Evolutionary conservation across 2,888 invertebrate genomes (phyloP).

Genomic region (Pristionchus arcanus): DNA sequence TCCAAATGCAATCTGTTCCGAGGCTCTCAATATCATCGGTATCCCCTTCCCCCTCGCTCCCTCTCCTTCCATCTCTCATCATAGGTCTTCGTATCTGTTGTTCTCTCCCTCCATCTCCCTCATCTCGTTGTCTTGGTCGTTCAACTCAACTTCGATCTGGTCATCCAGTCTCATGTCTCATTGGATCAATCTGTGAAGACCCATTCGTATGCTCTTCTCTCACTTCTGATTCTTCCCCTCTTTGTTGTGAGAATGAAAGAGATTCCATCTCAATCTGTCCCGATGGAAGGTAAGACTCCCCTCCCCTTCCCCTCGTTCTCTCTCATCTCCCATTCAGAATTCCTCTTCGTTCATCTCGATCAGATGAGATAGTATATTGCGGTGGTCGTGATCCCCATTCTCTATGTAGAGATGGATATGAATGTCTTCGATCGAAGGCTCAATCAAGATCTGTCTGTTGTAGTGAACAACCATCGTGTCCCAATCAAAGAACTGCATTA

Average conservation of each 20-base stretch:
- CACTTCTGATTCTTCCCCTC: slow-evolving; percentile 59
- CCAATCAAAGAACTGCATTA: slow-evolving; percentile 10
- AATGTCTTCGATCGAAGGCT: slow-evolving; percentile 41
- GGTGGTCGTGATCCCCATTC: slow-evolving; percentile 21
- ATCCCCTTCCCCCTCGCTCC: not conserved
- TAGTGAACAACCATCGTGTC: slow-evolving; percentile 15
- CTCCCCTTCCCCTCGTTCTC: not conserved
- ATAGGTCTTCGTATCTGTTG: slow-evolving; percentile 59
- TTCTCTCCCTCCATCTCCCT: not conserved
- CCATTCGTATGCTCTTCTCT: slow-evolving; percentile 64
- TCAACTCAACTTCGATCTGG: slow-evolving; percentile 59
- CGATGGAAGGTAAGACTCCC: not conserved
- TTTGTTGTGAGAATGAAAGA: slow-evolving; percentile 62
- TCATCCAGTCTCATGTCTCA: slow-evolving; percentile 57
- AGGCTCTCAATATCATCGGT: slow-evolving; percentile 23
- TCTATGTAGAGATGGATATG: not conserved
- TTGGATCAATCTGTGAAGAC: slow-evolving; percentile 55
- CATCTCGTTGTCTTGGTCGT: slow-evolving; percentile 60
- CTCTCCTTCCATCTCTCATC: not conserved
- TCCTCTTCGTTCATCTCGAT: slow-evolving; percentile 31
- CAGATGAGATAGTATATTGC: slow-evolving; percentile 44
- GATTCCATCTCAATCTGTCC: slow-evolving; percentile 35
- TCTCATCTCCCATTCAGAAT: not conserved
- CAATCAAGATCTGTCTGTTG: slow-evolving; percentile 35
- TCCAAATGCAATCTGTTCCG: not conserved